phyloP scores from a whole-genome alignment of 2,888 invertebrate genomes.

The Drosophila nr. perissopoda region DNA sequence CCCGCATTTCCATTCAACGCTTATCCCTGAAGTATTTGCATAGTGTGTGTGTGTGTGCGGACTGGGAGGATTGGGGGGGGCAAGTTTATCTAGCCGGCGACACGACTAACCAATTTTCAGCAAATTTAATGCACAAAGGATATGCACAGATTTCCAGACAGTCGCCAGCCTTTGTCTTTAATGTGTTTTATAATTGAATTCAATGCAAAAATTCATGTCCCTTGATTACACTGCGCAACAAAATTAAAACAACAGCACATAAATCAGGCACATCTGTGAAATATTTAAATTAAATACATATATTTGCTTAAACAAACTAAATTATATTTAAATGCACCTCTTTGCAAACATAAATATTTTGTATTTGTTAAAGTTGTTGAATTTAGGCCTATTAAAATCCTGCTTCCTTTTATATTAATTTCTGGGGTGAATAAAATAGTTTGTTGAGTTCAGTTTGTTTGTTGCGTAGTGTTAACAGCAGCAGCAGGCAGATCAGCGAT shows the following conservation, averaged over 20 bases:
- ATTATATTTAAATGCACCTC: no score
- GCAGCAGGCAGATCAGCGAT: conserved; percentile 31
- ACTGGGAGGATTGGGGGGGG: conserved; percentile 9
- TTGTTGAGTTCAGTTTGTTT: not conserved
- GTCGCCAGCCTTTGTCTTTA: conserved; percentile 52
- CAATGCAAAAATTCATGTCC: conserved; percentile 64
- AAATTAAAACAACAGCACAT: not conserved
- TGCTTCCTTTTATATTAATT: no score
- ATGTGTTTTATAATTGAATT: conserved; percentile 75
- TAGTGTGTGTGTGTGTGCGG: conserved; percentile 8
- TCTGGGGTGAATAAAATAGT: not conserved
- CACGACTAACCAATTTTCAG: conserved; percentile 81
- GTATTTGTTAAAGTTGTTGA: no score
- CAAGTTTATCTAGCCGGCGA: conserved; percentile 74
- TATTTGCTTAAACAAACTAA: no score
- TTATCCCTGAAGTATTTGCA: conserved; percentile 59
- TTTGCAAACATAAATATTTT: no score
- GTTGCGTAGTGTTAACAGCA: conserved; percentile 31
- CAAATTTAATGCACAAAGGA: conserved; percentile 78
- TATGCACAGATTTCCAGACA: conserved; percentile 62
- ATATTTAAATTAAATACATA: not conserved
- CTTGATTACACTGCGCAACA: conserved; percentile 52
- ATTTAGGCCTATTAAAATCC: not conserved
- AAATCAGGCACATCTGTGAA: not conserved
- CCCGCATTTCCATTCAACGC: conserved; percentile 37